A percentile compares a stretch with the other conserved stretches of the same genome.
Conservation (phyloP, 2,888 invertebrate genomes). For the Diarsia rubi region DNA sequence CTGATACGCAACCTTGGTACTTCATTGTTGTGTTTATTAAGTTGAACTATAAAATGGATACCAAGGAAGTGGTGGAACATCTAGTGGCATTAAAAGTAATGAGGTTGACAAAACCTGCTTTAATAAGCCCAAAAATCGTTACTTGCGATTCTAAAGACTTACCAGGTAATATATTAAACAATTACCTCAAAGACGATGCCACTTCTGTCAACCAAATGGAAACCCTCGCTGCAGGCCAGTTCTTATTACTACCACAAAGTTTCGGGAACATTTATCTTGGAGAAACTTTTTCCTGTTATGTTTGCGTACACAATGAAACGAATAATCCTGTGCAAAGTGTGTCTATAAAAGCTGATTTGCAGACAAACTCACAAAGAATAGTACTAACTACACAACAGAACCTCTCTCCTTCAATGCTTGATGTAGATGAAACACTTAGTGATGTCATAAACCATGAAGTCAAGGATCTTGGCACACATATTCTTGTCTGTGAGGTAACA, state of each 20-base stretch:
- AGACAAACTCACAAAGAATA: conserved; percentile 97
- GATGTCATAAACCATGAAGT: conserved; percentile 99
- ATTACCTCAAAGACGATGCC: conserved; percentile 95
- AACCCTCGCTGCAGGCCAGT: conserved; percentile 96
- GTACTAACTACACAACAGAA: conserved; percentile 94
- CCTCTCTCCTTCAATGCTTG: conserved; percentile 91
- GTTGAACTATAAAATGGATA: conserved; percentile 85
- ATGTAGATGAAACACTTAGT: conserved; percentile 96
- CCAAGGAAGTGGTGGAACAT: conserved; percentile 91
- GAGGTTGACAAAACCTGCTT: conserved; percentile 97
- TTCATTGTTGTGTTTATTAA: conserved; percentile 12
- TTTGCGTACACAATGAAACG: conserved; percentile 99
- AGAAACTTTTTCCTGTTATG: conserved; percentile 99
- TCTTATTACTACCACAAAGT: conserved; percentile 98
- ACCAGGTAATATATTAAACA: conserved; percentile 95
- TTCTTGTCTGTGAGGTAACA: conserved; percentile 98
- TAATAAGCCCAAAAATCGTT: conserved; percentile 95
- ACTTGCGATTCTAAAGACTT: conserved; percentile 96
- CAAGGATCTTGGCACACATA: conserved; percentile 99
- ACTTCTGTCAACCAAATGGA: conserved; percentile 96
- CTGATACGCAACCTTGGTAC: neutral
- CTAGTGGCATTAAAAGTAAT: conserved; percentile 95
- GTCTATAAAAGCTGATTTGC: conserved; percentile 97
- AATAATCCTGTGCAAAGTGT: conserved; percentile 96
- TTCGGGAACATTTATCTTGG: conserved; percentile 99